Evolutionary conservation across 2,797 vertebrate species (phyloP).

Genomic region (Hydrocynus forskahlii): DNA sequence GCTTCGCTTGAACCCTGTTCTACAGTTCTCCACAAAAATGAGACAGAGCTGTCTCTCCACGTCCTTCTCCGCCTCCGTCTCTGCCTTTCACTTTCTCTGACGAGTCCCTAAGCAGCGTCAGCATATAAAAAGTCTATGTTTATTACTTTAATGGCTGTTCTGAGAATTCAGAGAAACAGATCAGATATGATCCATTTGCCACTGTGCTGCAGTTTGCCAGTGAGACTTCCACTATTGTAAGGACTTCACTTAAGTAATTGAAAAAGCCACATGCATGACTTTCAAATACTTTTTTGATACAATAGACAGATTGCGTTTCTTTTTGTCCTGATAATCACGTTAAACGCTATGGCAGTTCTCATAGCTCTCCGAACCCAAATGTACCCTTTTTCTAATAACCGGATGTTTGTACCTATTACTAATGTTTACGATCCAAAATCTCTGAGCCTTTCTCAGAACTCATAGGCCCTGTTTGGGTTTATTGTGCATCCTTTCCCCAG

Average conservation of each 20-base stretch:
- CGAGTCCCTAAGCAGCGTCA: neutral
- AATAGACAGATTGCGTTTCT: neutral
- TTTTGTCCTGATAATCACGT: neutral
- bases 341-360: neutral
- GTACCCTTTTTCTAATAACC: neutral
- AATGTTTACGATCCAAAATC: slow-evolving; percentile 22
- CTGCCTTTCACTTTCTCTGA: neutral
- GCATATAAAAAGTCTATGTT: slow-evolving; percentile 30
- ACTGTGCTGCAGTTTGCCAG: neutral
- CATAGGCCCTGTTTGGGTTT: slow-evolving; percentile 25
- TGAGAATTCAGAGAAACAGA: slow-evolving; percentile 15
- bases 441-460: slow-evolving; percentile 2
- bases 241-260: neutral
- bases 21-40: neutral
- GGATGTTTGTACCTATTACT: slow-evolving; percentile 4
- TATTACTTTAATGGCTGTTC: slow-evolving; percentile 15
- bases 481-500: slow-evolving; percentile 4
- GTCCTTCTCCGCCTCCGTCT: neutral
- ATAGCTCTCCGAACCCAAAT: neutral
- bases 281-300: neutral
- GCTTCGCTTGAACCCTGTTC: slow-evolving; percentile 16
- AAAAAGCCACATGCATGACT: neutral
- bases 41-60: slow-evolving; percentile 9
- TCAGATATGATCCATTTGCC: neutral
- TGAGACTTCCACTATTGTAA: neutral